phyloP scores from a whole-genome alignment of 2,113 vertebrate genomes.

The Coregonus clupeaformis region DNA sequence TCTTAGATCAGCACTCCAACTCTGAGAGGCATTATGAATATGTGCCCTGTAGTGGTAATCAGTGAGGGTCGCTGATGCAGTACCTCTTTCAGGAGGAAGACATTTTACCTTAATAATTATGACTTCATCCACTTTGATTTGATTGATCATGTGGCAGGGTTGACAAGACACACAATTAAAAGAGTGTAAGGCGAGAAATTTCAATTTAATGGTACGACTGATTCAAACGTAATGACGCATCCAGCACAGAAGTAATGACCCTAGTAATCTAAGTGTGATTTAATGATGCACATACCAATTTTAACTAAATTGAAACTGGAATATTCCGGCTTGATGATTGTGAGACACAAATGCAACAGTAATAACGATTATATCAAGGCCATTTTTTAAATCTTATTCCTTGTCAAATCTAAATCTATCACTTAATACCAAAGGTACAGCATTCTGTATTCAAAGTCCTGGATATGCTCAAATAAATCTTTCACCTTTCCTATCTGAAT shows the following conservation, averaged over 20 bases:
- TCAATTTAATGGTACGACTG: neutral
- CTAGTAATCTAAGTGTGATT: slow-evolving; percentile 3
- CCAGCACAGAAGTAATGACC: neutral
- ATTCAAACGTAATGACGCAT: neutral
- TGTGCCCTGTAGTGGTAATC: neutral
- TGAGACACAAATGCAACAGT: neutral
- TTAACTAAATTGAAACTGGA: neutral
- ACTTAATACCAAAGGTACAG: neutral
- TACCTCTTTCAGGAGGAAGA: neutral
- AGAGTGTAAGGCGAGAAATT: neutral
- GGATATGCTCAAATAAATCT: neutral
- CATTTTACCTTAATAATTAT: neutral
- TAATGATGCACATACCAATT: slow-evolving; percentile 9
- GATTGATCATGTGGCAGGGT: neutral
- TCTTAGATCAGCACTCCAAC: too few relatives aligned
- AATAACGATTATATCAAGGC: neutral
- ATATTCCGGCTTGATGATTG: neutral
- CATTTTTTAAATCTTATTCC: neutral
- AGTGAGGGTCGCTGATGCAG: neutral
- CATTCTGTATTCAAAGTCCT: neutral
- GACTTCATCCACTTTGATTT: neutral
- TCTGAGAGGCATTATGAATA: too few relatives aligned
- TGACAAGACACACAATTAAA: slow-evolving; percentile 2
- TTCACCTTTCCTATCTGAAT: neutral
- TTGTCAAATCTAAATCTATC: neutral